Percentiles rank a stretch among this genome's conserved stretches.
Conservation (phyloP, 2,113 vertebrate genomes). For the Myodes glareolus region DNA sequence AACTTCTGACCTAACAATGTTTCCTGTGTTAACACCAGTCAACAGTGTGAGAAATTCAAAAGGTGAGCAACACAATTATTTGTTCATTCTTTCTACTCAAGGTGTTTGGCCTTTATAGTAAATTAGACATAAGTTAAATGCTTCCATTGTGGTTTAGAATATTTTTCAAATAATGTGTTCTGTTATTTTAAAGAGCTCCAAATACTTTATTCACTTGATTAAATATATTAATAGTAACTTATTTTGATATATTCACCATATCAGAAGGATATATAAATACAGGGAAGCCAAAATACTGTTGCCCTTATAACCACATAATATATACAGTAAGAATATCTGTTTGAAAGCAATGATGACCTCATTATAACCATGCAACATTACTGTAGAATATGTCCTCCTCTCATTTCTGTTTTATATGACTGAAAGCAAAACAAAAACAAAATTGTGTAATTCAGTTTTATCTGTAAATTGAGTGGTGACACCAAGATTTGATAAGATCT, state of each 20-base stretch:
- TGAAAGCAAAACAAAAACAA: not conserved
- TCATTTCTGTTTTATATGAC: not conserved
- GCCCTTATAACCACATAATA: not conserved
- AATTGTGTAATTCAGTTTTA: not conserved
- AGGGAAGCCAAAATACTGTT: not conserved
- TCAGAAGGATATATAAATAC: not conserved
- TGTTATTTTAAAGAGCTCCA: constrained; percentile 31
- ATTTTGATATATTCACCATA: not conserved
- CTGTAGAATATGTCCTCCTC: not conserved
- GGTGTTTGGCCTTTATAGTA: not conserved
- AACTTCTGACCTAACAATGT: not conserved
- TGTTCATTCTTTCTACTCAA: not conserved
- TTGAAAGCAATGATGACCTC: not conserved
- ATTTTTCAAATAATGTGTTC: not conserved
- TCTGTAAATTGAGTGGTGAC: not conserved
- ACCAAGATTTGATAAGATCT: not conserved
- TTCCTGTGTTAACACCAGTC: not conserved
- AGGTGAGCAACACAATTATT: not conserved
- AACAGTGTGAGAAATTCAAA: not conserved
- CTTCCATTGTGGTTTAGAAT: not conserved
- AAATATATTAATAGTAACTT: not conserved
- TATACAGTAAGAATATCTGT: not conserved
- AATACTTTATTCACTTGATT: constrained; percentile 26
- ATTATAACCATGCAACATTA: not conserved
- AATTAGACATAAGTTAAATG: not conserved